Conservation (phyloP, 2,888 invertebrate genomes). For the Volucella bombylans region DNA sequence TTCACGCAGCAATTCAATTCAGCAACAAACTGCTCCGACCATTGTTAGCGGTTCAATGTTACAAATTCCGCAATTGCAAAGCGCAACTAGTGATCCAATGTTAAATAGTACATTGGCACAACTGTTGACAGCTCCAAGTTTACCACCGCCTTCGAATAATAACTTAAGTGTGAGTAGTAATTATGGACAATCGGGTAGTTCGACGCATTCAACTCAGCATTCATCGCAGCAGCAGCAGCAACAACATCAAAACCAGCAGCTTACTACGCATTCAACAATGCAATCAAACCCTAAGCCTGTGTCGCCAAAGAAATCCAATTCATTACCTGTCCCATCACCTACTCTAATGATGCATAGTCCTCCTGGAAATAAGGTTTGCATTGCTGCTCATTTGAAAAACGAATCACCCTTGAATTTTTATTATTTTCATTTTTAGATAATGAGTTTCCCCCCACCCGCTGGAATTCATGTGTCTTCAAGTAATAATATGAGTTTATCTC, state of each 20-base stretch:
- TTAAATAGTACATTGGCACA: slow-evolving; percentile 92
- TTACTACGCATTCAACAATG: slow-evolving; percentile 58
- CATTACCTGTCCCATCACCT: slow-evolving; percentile 79
- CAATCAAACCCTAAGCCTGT: slow-evolving; percentile 58
- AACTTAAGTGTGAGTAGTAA: slow-evolving; percentile 41
- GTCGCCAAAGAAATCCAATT: slow-evolving; percentile 81
- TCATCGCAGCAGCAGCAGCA: slow-evolving; percentile 70
- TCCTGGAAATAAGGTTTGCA: slow-evolving; percentile 76
- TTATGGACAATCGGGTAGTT: slow-evolving; percentile 69
- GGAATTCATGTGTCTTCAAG: slow-evolving; percentile 67
- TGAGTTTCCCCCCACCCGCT: slow-evolving; percentile 78
- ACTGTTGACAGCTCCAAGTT: slow-evolving; percentile 85
- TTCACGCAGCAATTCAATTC: slow-evolving; percentile 81
- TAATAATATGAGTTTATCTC: slow-evolving; percentile 79
- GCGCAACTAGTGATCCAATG: slow-evolving; percentile 90
- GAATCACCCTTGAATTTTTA: neutral
- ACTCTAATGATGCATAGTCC: slow-evolving; percentile 79
- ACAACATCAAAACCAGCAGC: slow-evolving; percentile 76
- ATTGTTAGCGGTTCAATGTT: slow-evolving; percentile 69
- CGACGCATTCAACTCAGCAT: slow-evolving; percentile 43
- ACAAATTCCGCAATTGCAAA: slow-evolving; percentile 83
- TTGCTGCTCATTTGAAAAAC: neutral
- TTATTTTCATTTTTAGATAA: slow-evolving; percentile 75
- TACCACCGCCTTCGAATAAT: slow-evolving; percentile 47
- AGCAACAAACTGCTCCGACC: slow-evolving; percentile 77